phyloP scores from a whole-genome alignment of 2,113 vertebrate genomes.

The Silurus glanis region DNA sequence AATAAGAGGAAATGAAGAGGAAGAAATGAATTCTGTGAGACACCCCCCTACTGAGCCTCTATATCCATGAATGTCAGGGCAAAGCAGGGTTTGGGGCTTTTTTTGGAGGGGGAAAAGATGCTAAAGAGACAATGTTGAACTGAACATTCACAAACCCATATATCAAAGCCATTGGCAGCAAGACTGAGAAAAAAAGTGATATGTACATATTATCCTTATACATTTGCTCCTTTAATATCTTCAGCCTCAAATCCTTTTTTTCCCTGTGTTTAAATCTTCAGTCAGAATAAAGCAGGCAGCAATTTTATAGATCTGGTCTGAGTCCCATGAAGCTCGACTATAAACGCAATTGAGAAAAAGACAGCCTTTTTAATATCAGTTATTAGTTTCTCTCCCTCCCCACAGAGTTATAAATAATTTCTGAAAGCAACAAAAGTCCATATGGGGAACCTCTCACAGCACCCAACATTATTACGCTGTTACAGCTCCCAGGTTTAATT shows the following conservation, averaged over 20 bases:
- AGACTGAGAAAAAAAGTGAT: neutral
- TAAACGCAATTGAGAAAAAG: conserved; percentile 51
- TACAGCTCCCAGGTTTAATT: conserved; percentile 65
- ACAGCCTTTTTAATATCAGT: conserved; percentile 59
- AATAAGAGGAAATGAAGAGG: conserved; percentile 69
- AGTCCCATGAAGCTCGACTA: conserved; percentile 44
- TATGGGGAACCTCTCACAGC: conserved; percentile 54
- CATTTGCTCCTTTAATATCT: conserved; percentile 38
- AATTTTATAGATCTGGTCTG: conserved; percentile 51
- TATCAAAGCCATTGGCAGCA: neutral
- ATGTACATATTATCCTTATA: conserved; percentile 24
- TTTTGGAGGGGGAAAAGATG: conserved; percentile 5
- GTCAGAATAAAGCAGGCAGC: conserved; percentile 40
- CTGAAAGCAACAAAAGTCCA: conserved; percentile 61
- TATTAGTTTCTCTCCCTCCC: conserved; percentile 59
- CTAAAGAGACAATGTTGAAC: conserved; percentile 1
- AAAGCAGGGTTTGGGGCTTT: conserved; percentile 15
- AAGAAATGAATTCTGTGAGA: conserved; percentile 70
- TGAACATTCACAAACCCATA: conserved; percentile 5
- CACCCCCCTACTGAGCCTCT: conserved; percentile 65
- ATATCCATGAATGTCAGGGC: conserved; percentile 56
- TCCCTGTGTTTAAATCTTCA: conserved; percentile 33
- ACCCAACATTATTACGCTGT: conserved; percentile 60
- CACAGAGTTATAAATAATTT: conserved; percentile 64
- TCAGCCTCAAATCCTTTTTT: neutral